These are phyloP conservation scores for Phymastichus coffea DNA, from an alignment of 1,140 invertebrate genomes.

Conservation along the genomic window DNA sequence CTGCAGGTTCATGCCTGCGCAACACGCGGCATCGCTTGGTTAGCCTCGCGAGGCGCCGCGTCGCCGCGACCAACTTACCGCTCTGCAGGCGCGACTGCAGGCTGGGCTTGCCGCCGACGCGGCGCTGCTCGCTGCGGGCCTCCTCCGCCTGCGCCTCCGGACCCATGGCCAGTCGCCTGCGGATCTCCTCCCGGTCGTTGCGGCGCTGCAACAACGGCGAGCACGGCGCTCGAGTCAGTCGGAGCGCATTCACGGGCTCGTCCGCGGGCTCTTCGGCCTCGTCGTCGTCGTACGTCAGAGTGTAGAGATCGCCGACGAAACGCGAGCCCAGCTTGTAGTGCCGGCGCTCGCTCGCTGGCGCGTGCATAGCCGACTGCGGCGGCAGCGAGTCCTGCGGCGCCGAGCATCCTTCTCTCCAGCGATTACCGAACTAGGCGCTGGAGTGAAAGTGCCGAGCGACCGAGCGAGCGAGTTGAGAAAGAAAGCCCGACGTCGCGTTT, in stretches of 20 bases:
- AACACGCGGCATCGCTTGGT: too few relatives aligned
- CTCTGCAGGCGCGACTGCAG: conserved; percentile 84
- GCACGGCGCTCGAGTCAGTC: background rate
- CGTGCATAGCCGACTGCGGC: background rate
- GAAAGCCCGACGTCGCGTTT: too few relatives aligned
- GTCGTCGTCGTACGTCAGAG: conserved; percentile 73
- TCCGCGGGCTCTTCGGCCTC: background rate
- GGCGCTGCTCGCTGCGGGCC: conserved; percentile 59
- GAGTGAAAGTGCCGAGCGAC: too few relatives aligned
- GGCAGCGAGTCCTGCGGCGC: too few relatives aligned
- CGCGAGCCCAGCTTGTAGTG: conserved; percentile 85
- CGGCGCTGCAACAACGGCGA: conserved; percentile 72
- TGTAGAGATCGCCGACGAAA: conserved; percentile 80
- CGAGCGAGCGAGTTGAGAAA: too few relatives aligned
- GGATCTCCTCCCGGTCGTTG: conserved; percentile 90
- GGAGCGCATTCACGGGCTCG: conserved; percentile 19
- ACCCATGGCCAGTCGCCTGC: conserved; percentile 83
- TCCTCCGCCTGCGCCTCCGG: conserved; percentile 78
- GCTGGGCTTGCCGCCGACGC: conserved; percentile 82
- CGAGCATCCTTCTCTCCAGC: too few relatives aligned
- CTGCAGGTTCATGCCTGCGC: conserved; percentile 90
- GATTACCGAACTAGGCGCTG: too few relatives aligned
- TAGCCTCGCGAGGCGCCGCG: too few relatives aligned
- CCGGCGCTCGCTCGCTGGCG: conserved; percentile 48
- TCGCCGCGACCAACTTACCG: conserved; percentile 60